Evolutionary conservation across 1,140 invertebrate genomes (phyloP).

Genomic region (Drosophila willistoni): DNA sequence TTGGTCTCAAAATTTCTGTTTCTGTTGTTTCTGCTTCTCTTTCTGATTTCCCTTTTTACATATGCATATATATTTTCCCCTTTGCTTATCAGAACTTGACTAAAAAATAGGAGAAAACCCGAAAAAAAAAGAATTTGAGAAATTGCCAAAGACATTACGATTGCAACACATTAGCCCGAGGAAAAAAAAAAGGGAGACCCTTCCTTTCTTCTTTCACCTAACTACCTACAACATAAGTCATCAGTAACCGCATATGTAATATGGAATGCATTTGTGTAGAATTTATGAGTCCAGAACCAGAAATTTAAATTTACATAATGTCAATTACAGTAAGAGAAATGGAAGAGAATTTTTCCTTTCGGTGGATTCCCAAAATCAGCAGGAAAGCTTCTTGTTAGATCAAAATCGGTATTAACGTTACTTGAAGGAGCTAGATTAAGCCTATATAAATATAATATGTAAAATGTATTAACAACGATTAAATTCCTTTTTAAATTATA

Average conservation of each 20-base stretch:
- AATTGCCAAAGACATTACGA: constrained; percentile 75
- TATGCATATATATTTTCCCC: constrained; percentile 80
- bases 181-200: neutral
- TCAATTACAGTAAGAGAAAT: neutral
- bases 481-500: no score
- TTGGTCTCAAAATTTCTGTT: constrained; percentile 33
- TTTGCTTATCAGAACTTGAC: constrained; percentile 64
- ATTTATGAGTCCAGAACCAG: constrained; percentile 29
- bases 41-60: constrained; percentile 40
- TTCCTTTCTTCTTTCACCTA: neutral
- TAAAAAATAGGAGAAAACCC: constrained; percentile 62
- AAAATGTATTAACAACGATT: no score
- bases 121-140: constrained; percentile 65
- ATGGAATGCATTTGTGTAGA: constrained; percentile 7
- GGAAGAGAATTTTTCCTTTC: neutral
- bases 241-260: neutral
- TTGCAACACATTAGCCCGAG: constrained; percentile 62
- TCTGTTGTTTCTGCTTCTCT: constrained; percentile 7
- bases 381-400: no score
- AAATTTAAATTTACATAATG: neutral
- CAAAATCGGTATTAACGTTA: no score
- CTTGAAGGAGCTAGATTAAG: no score
- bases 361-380: no score
- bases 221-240: constrained; percentile 11
- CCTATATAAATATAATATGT: no score